Evolutionary conservation across 2,797 vertebrate genomes (phyloP).

Genomic region (Uromys caudimaculatus): DNA sequence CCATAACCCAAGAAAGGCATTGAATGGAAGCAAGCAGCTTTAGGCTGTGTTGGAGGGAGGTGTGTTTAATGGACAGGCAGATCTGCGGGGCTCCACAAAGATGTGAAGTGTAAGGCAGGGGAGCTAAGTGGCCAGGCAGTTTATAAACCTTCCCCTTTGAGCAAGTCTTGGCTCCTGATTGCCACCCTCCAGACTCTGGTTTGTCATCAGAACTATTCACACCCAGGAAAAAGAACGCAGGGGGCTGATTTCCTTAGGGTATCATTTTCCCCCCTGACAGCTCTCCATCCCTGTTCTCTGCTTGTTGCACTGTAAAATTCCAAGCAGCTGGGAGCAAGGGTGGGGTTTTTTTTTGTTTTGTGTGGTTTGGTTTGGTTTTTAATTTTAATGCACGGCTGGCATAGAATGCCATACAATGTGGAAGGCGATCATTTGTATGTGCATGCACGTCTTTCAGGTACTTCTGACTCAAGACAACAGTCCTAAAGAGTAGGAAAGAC

Average conservation of each 20-base stretch:
- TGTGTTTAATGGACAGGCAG: neutral
- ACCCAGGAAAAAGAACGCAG: neutral
- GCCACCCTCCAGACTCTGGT: neutral
- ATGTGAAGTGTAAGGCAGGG: neutral
- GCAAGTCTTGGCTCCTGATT: neutral
- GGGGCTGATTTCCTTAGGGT: neutral
- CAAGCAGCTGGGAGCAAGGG: neutral
- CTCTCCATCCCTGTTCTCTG: neutral
- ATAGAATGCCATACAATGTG: neutral
- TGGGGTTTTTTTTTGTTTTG: neutral
- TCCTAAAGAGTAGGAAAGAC: neutral
- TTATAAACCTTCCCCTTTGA: neutral
- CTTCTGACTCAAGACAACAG: neutral
- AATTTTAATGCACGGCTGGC: neutral
- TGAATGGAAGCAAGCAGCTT: neutral
- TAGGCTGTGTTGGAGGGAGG: neutral
- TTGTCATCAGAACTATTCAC: neutral
- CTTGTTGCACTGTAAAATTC: neutral
- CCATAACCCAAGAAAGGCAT: neutral
- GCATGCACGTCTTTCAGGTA: neutral
- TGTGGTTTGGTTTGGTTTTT: neutral
- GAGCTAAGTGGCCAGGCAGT: neutral
- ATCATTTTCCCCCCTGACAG: neutral
- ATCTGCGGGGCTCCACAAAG: neutral
- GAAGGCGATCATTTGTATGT: neutral